Percentiles rank a stretch among this genome's conserved stretches.
These are phyloP conservation scores for Drosophila ironensis DNA, from an alignment of 1,140 invertebrate genomes.

Conservation along the genomic window DNA sequence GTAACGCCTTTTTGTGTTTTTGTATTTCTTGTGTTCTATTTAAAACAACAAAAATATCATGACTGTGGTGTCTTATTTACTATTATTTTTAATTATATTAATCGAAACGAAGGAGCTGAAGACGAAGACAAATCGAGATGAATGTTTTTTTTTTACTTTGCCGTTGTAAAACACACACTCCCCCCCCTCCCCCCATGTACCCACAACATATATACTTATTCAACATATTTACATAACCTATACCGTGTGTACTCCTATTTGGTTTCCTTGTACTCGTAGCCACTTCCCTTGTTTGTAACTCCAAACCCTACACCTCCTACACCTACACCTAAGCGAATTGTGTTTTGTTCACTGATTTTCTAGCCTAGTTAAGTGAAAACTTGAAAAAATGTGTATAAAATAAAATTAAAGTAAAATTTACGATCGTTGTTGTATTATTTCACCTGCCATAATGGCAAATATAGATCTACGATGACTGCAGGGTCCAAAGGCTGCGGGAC, in stretches of 20 bases:
- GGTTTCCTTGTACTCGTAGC: slow-evolving; percentile 2
- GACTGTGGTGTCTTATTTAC: slow-evolving; percentile 82
- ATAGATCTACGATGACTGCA: too few relatives aligned
- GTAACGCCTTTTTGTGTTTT: neutral
- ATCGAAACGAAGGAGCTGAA: slow-evolving; percentile 32
- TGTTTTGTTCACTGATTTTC: slow-evolving; percentile 60
- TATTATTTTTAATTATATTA: slow-evolving; percentile 79
- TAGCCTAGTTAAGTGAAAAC: slow-evolving; percentile 55
- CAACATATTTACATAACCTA: neutral
- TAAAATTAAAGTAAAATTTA: too few relatives aligned
- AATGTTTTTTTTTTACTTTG: slow-evolving; percentile 18
- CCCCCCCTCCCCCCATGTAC: slow-evolving; percentile 10
- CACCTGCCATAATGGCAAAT: too few relatives aligned
- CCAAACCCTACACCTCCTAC: neutral
- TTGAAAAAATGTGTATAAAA: slow-evolving; percentile 63
- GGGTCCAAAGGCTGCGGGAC: too few relatives aligned
- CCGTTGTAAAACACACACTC: slow-evolving; percentile 5
- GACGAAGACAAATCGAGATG: slow-evolving; percentile 18
- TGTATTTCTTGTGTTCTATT: slow-evolving; percentile 54
- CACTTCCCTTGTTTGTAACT: slow-evolving; percentile 20
- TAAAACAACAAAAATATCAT: slow-evolving; percentile 67
- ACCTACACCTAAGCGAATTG: slow-evolving; percentile 56
- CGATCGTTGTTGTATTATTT: too few relatives aligned
- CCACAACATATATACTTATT: slow-evolving; percentile 11
- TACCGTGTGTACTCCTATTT: slow-evolving; percentile 8